A percentile compares a stretch with the other conserved stretches of the same genome.
Conservation (phyloP, 2,113 vertebrate species). For the Vulpes vulpes region DNA sequence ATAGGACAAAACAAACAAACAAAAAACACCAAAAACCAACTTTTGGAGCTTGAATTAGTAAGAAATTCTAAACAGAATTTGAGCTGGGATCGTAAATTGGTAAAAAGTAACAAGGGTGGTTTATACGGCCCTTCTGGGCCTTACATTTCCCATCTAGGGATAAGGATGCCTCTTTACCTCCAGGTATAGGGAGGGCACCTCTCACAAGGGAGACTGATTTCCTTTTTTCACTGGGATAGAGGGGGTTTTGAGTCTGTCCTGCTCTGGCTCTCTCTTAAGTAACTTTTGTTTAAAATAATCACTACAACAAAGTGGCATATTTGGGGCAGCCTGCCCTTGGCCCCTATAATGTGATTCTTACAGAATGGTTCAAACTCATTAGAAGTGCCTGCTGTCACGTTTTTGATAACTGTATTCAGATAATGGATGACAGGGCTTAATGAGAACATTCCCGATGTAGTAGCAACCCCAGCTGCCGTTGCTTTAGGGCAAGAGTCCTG, state of each 20-base stretch:
- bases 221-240: not conserved
- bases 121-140: not conserved
- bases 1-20: not conserved
- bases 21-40: not conserved
- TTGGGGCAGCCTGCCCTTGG: not conserved
- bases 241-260: not conserved
- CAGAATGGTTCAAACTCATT: not conserved
- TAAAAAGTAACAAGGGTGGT: not conserved
- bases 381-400: constrained; percentile 45
- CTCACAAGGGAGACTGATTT: not conserved
- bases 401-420: constrained; percentile 66
- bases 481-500: constrained; percentile 46
- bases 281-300: not conserved
- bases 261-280: not conserved
- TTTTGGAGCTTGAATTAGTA: not conserved
- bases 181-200: not conserved
- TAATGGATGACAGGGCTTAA: constrained; percentile 70
- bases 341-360: not conserved
- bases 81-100: not conserved
- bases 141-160: not conserved
- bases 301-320: not conserved
- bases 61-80: not conserved
- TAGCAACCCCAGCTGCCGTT: constrained; percentile 61
- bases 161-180: not conserved
- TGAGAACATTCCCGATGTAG: constrained; percentile 52